Evolutionary conservation across 92 coral and sea anemone genomes (phyloP), one percentile per base, ranked within the genome.

Genomic region (Palythoa caribaeorum): DNA sequence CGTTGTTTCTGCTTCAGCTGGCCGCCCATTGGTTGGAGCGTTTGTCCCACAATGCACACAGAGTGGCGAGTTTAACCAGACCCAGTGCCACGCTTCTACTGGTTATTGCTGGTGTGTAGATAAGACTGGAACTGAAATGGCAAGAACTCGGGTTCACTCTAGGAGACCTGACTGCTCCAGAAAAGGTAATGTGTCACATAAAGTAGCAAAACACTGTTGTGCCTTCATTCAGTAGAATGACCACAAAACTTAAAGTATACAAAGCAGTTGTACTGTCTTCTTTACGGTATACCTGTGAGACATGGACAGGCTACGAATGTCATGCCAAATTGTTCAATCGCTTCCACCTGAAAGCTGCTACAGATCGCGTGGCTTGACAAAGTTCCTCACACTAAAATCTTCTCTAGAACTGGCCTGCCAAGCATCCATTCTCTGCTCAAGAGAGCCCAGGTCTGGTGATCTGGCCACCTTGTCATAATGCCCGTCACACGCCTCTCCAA

Each of bases 41-140:
- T 77, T 90, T 80, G 77, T 77, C 7, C 99, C 99, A 10, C 97
- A 92, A 59, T 96, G 99, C 77, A 94, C 92, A 76, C 71, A 51
- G 3, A 93, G 94, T 51, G 99, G 99, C 52, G 79, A 88, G 16
- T 96, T 96, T 84, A 94, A 91, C 71, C 92, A 96, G 87, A 87
- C 90, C 55, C 99, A 96, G 84, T 81, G 86, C 20, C 76, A 66
- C 47, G 93, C 89, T 53, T 93, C 98, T 37, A 94, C 98, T 7
- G 98, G 94, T 6, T 95, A 93, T 86, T 96, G 96, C 79, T 96
- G 99, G 99, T 96, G 99, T 84, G 99, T 96, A 28, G 92, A 96
- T 79, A 92, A 90, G 14, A 86, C 87, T 19, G 99, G 99, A 9
- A 84, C 79, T 47, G 96, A 96, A 57, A 60, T 90, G 10, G 87